These are phyloP conservation scores for Temnothorax ravouxi DNA, from an alignment of 2,888 invertebrate genomes.

Conservation along the genomic window DNA sequence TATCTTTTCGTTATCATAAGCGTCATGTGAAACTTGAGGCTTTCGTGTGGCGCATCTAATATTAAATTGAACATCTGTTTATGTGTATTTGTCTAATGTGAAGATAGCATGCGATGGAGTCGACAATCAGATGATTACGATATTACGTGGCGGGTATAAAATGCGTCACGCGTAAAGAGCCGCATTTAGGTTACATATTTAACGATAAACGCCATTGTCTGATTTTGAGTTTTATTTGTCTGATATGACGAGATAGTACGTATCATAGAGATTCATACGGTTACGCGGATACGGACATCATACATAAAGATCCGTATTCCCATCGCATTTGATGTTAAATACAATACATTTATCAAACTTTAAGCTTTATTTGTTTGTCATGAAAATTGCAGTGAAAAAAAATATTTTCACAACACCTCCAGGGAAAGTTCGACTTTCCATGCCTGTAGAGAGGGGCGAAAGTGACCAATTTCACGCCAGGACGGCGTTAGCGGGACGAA, in stretches of 20 bases:
- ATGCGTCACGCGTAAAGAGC: background rate
- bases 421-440: too few relatives aligned
- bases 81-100: conserved; percentile 21
- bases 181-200: background rate
- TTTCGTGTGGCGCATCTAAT: conserved; percentile 2
- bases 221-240: conserved; percentile 26
- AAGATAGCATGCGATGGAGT: conserved; percentile 21
- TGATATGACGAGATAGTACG: background rate
- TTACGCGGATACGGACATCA: background rate
- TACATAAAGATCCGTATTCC: conserved; percentile 6
- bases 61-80: conserved; percentile 16
- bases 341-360: background rate
- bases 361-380: background rate
- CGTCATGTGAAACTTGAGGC: background rate
- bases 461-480: too few relatives aligned
- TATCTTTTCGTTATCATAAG: conserved; percentile 38
- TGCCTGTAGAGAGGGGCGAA: too few relatives aligned
- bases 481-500: too few relatives aligned
- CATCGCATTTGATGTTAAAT: conserved; percentile 1
- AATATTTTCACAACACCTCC: too few relatives aligned
- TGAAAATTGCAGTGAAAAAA: background rate
- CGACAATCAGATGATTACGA: background rate
- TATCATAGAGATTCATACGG: background rate
- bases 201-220: conserved; percentile 21
- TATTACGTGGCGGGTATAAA: background rate